Evolutionary conservation across 2,888 invertebrate species (phyloP).

Genomic region (Xylota segnis): DNA sequence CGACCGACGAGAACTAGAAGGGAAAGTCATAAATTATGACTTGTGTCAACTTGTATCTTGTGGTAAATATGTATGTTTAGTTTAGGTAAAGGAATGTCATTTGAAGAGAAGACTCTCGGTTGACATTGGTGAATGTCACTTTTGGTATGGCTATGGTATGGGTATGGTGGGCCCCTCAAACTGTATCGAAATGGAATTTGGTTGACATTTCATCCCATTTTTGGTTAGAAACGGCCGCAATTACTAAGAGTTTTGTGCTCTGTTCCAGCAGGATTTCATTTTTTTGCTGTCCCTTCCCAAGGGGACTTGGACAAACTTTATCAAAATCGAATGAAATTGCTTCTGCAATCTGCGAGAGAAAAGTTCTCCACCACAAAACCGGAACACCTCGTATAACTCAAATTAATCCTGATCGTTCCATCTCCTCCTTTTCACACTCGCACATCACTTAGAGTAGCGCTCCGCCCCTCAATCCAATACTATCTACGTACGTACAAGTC

Average conservation of each 20-base stretch:
- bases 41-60: constrained; percentile 6
- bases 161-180: neutral
- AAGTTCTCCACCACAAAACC: too few relatives aligned
- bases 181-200: neutral
- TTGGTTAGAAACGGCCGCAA: too few relatives aligned
- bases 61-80: neutral
- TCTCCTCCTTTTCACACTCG: neutral
- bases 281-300: too few relatives aligned
- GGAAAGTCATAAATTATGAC: constrained; percentile 17
- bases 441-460: too few relatives aligned
- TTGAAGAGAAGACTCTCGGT: neutral
- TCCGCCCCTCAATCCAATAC: neutral
- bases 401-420: neutral
- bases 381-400: neutral
- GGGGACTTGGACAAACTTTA: too few relatives aligned
- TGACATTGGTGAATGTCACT: neutral
- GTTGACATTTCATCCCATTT: neutral
- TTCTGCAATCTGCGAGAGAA: too few relatives aligned
- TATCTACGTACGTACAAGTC: neutral
- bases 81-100: neutral
- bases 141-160: neutral
- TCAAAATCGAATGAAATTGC: too few relatives aligned
- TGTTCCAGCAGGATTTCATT: too few relatives aligned
- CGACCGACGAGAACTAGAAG: constrained; percentile 9
- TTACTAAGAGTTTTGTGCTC: too few relatives aligned